Conservation (phyloP, 1,140 invertebrate species). For the Steinernema khuongi region DNA sequence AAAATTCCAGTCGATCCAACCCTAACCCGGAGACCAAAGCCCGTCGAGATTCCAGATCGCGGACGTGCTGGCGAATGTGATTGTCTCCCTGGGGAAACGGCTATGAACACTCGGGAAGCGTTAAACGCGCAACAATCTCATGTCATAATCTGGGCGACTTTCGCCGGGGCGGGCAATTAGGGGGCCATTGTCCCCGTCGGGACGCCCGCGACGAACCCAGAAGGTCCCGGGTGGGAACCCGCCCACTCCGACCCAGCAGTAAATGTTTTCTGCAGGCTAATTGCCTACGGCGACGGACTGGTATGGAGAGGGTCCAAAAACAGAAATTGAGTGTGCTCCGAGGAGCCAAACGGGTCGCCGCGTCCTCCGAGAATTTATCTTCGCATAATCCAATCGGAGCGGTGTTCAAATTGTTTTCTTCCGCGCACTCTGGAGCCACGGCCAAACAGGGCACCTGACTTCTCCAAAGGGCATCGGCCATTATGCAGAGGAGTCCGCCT, state of each 20-base stretch:
- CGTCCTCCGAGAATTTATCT: constrained; percentile 7
- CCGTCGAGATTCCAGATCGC: neutral
- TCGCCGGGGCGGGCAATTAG: constrained; percentile 2
- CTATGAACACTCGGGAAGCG: neutral
- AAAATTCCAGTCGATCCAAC: no score
- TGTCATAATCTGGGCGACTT: constrained; percentile 5
- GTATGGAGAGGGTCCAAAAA: constrained; percentile 3
- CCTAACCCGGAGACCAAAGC: neutral
- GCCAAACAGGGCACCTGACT: no score
- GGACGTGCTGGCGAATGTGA: neutral
- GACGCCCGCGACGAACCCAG: neutral
- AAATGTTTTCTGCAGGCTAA: neutral
- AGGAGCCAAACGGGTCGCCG: neutral
- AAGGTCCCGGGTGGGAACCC: no score
- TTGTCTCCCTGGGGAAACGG: neutral
- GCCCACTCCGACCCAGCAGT: no score
- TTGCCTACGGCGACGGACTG: neutral
- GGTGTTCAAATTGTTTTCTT: constrained; percentile 6
- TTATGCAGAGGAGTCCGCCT: neutral
- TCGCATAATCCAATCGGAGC: neutral
- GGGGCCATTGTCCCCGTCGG: neutral
- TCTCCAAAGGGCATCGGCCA: neutral
- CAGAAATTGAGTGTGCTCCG: neutral
- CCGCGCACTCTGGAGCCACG: neutral
- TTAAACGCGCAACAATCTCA: constrained; percentile 13